Conservation (phyloP, 2,888 invertebrate species). For the Carabus problematicus region DNA sequence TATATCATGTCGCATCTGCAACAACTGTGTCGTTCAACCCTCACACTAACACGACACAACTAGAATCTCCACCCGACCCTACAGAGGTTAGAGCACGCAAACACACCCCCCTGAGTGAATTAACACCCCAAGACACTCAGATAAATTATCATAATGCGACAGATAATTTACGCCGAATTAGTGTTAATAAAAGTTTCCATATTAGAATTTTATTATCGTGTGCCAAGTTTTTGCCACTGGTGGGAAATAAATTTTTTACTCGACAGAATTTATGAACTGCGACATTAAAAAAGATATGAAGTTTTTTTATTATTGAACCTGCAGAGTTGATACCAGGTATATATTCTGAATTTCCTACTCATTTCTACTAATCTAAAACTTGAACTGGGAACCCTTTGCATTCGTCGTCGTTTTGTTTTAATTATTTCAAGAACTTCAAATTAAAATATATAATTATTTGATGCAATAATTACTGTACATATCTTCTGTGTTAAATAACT, state of each 20-base stretch:
- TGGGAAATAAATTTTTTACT: conserved; percentile 31
- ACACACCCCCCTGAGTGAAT: neutral
- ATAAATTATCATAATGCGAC: conserved; percentile 8
- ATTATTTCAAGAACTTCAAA: too few relatives aligned
- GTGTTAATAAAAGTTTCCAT: conserved; percentile 38
- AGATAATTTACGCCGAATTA: conserved; percentile 35
- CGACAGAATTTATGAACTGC: conserved; percentile 38
- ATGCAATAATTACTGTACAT: too few relatives aligned
- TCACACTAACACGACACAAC: neutral
- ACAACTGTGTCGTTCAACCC: neutral
- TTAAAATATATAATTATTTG: too few relatives aligned
- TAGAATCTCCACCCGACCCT: neutral
- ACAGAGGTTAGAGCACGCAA: too few relatives aligned
- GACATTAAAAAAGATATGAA: conserved; percentile 18
- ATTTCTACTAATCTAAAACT: too few relatives aligned
- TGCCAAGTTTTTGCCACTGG: conserved; percentile 23
- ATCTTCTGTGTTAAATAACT: too few relatives aligned
- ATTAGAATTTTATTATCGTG: conserved; percentile 40
- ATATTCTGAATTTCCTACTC: too few relatives aligned
- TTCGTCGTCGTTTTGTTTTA: too few relatives aligned
- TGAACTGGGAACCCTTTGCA: too few relatives aligned
- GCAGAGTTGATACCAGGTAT: too few relatives aligned
- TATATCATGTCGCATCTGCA: conserved; percentile 10
- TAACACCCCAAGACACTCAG: neutral
- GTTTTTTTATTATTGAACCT: neutral